Conservation (phyloP, 2,113 vertebrate species). For the Pavo muticus region DNA sequence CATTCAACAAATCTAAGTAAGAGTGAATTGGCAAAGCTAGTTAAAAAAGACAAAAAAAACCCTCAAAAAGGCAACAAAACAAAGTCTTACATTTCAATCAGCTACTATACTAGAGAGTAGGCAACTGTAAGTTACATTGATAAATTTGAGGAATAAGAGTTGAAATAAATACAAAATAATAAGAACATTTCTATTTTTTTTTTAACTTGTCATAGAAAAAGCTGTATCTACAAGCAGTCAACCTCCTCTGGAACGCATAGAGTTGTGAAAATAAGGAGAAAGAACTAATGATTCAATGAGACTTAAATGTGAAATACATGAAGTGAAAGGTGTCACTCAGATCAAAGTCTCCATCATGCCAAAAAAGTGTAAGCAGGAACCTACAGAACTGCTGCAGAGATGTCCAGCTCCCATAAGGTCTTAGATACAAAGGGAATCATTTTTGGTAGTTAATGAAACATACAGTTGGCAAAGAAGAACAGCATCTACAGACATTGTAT, state of each 20-base stretch:
- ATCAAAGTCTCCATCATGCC: neutral
- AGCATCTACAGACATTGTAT: neutral
- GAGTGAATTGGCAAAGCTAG: neutral
- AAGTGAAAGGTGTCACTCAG: conserved; percentile 22
- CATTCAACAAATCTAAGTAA: neutral
- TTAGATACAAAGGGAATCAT: neutral
- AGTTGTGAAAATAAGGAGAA: neutral
- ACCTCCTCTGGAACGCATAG: too few species aligned
- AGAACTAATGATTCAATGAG: neutral
- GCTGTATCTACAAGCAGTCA: too few species aligned
- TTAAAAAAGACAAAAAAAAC: neutral
- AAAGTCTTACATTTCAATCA: neutral
- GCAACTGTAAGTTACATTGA: neutral
- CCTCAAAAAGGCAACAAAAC: neutral
- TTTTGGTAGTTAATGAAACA: neutral
- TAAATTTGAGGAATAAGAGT: neutral
- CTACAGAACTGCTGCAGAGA: neutral
- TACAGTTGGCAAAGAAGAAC: neutral
- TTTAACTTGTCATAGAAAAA: neutral
- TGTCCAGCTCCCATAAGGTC: neutral
- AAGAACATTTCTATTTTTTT: neutral
- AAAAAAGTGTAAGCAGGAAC: neutral
- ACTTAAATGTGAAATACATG: neutral
- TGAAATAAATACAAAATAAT: neutral
- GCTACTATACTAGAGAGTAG: neutral